These are phyloP conservation scores for Cephus pygmeus DNA, from an alignment of 2,888 invertebrate species.

Conservation along the genomic window DNA sequence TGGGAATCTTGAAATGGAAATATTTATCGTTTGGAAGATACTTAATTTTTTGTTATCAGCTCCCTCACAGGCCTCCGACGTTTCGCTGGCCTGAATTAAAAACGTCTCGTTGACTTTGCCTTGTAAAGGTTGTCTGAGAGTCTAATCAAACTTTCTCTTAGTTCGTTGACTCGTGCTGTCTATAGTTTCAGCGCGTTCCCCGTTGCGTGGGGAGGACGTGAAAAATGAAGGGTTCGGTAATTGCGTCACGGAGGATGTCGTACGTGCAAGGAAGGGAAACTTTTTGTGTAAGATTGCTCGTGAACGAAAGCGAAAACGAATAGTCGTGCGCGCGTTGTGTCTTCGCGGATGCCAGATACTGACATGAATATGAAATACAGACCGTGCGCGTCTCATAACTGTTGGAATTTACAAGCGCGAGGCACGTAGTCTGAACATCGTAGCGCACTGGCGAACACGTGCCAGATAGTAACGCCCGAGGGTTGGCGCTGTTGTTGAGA, in stretches of 20 bases:
- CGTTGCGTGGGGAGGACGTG: not conserved
- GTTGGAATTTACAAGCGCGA: slow-evolving; percentile 18
- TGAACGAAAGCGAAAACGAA: not conserved
- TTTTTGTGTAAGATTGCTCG: not conserved
- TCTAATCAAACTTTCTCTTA: not conserved
- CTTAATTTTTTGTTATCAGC: not conserved
- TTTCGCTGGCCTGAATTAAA: not conserved
- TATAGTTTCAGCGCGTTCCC: not conserved
- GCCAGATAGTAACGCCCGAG: not conserved
- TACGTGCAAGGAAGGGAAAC: not conserved
- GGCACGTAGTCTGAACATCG: slow-evolving; percentile 18
- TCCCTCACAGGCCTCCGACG: not conserved
- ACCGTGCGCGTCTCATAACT: slow-evolving; percentile 10
- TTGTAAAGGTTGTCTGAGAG: not conserved
- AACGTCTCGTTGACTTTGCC: not conserved
- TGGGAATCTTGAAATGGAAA: not conserved
- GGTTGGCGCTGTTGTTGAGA: not conserved
- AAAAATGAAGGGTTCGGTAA: not conserved
- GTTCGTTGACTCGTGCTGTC: not conserved
- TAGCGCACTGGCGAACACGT: not conserved
- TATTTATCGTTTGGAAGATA: not conserved
- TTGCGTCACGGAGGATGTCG: not conserved
- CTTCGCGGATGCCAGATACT: not conserved
- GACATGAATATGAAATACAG: not conserved
- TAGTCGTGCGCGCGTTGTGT: not conserved